Conservation (phyloP, 2,113 vertebrate species). For the Oxyruncus cristatus region DNA sequence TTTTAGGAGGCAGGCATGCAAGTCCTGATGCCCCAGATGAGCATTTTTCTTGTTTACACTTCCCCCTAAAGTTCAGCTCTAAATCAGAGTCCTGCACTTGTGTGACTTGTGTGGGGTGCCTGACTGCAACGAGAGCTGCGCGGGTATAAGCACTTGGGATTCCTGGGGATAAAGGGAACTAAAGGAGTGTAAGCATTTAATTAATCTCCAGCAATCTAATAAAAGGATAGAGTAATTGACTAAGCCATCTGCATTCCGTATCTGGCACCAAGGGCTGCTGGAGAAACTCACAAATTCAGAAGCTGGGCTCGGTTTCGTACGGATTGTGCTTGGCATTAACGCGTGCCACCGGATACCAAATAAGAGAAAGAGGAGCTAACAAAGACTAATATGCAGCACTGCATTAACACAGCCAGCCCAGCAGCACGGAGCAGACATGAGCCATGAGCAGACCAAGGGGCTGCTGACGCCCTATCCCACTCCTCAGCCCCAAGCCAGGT, state of each 20-base stretch:
- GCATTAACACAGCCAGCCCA: neutral
- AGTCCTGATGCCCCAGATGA: accelerated
- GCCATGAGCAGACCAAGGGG: neutral
- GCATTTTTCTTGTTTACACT: neutral
- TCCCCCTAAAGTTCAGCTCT: neutral
- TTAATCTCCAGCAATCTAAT: conserved; percentile 51
- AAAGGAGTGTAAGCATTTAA: conserved; percentile 47
- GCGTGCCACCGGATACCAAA: neutral
- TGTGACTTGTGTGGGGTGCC: accelerated
- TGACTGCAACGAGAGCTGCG: neutral
- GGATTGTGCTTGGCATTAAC: neutral
- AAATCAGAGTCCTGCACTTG: neutral
- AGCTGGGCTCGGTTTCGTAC: neutral
- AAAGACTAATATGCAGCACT: neutral
- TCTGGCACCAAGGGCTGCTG: neutral
- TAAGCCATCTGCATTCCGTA: conserved; percentile 28
- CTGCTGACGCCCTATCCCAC: neutral
- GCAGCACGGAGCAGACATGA: neutral
- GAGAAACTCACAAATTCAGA: neutral
- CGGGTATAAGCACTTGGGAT: neutral
- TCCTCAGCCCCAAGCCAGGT: neutral
- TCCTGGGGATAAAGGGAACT: conserved; percentile 13
- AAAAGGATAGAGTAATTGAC: conserved; percentile 40
- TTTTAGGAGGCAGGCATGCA: neutral
- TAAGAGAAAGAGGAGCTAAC: conserved; percentile 5